Evolutionary conservation across 2,888 invertebrate species (phyloP), one percentile per base, ranked within the genome.

Genomic region (Tetanocera ferruginea): DNA sequence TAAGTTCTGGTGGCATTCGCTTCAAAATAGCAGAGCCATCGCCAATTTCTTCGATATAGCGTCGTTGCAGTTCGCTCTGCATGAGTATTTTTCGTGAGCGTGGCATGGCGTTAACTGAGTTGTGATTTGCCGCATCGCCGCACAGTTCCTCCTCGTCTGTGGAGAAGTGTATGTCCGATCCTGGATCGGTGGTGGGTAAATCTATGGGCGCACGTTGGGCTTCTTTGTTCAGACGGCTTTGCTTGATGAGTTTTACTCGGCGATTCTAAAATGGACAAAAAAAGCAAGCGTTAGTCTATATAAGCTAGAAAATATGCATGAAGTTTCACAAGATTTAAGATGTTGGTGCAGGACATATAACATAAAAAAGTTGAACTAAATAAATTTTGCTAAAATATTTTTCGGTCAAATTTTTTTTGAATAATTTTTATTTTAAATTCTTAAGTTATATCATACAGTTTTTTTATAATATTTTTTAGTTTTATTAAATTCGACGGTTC

Each of bases 161-260:
- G 11, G 93, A 93, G 81, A 90, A 91, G 80, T 87, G 87, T 74
- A 91, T 84, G 84, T 94, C 94, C 3, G 93, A 92, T 83, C 93
- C 93, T 0, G 93, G 94, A 87, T 94, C 94, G 9, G 94, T 93
- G 64, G 93, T 93, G 80, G 91, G 91, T 80, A 92, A 86, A 80
- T 92, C 92, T 82, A 92, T 87, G 0, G 89, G 89, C 23, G 90
- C 88, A 71, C 91, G 90, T 55, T 88, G 86, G 19, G 82, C 79
- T 6, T 83, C 81, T 43, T 84, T 85, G 76, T 82, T 87, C 80
- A 84, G 87, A 51, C 79, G 82, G 0, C 81, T 81, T 5, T 80
- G 78, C 72, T 83, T 84, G 49, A 79, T 80, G 31, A 82, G 82
- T 4, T 83, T 84, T 37, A 78, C 75, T 79, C 76, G 80, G 11